These are phyloP conservation scores for Silurus glanis DNA, from an alignment of 2,113 vertebrate genomes.

Conservation along the genomic window DNA sequence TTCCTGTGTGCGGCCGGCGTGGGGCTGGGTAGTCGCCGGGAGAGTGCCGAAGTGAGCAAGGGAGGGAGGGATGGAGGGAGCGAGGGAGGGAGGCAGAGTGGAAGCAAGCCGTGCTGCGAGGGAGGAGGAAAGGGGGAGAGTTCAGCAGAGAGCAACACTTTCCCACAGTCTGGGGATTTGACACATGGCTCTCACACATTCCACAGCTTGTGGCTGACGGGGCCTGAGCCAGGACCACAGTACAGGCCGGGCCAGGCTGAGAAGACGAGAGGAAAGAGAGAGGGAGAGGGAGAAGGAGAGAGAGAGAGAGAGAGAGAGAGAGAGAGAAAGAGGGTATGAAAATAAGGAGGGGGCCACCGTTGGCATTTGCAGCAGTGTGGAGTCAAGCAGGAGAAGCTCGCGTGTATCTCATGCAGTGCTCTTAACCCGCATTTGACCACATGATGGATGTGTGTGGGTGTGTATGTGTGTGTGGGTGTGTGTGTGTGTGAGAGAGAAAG, in stretches of 20 bases:
- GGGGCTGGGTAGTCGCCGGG: conserved; percentile 84
- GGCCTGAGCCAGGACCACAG: conserved; percentile 65
- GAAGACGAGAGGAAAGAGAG: conserved; percentile 52
- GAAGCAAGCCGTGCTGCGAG: conserved; percentile 27
- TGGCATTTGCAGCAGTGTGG: conserved; percentile 72
- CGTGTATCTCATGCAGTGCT: conserved; percentile 30
- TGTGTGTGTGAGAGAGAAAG: conserved; percentile 25
- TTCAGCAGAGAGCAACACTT: conserved; percentile 92
- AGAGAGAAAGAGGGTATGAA: conserved; percentile 30
- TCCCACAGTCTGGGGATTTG: conserved; percentile 98
- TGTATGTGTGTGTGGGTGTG: conserved; percentile 35
- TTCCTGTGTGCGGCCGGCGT: conserved; percentile 75
- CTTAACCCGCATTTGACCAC: conserved; percentile 54
- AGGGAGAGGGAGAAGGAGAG: conserved; percentile 35
- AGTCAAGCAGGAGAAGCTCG: conserved; percentile 62
- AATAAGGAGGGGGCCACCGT: conserved; percentile 67
- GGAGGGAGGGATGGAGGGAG: conserved; percentile 41
- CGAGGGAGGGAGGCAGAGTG: conserved; percentile 36
- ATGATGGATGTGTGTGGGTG: conserved; percentile 39
- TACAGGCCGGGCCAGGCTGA: conserved; percentile 71
- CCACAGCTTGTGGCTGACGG: conserved; percentile 84
- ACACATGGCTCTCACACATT: conserved; percentile 98
- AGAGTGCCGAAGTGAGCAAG: conserved; percentile 69
- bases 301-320: conserved; percentile 63
- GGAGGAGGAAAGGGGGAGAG: conserved; percentile 64